A percentile compares a stretch with the other conserved stretches of the same genome.
Conservation (phyloP, 2,888 invertebrate species). For the Tiphia femorata region DNA sequence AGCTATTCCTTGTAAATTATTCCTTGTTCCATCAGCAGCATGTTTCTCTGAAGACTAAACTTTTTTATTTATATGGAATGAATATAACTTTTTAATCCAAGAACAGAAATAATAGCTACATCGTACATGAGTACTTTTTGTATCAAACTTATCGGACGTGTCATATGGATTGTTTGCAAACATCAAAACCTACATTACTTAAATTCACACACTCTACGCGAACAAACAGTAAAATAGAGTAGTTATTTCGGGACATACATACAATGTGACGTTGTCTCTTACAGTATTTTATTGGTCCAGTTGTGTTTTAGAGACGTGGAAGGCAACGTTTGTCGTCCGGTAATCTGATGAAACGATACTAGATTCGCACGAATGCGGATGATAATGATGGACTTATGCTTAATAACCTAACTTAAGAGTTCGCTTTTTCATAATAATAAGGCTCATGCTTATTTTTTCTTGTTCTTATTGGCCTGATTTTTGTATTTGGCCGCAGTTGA, state of each 20-base stretch:
- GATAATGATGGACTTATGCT: conserved; percentile 65
- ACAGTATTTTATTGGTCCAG: conserved; percentile 36
- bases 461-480: conserved; percentile 69
- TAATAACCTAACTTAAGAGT: conserved; percentile 64
- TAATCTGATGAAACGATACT: conserved; percentile 57
- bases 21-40: too few species aligned
- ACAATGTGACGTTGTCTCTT: conserved; percentile 11
- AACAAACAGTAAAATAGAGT: conserved; percentile 12
- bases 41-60: too few species aligned
- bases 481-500: conserved; percentile 81
- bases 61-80: too few species aligned
- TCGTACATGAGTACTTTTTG: too few species aligned
- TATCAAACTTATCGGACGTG: too few species aligned
- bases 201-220: neutral
- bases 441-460: conserved; percentile 65
- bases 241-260: conserved; percentile 7
- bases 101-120: too few species aligned
- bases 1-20: too few species aligned
- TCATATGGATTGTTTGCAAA: too few species aligned
- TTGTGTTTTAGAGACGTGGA: conserved; percentile 46
- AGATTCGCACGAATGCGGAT: conserved; percentile 60
- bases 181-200: too few species aligned
- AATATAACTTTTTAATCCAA: too few species aligned
- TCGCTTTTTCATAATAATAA: conserved; percentile 48
- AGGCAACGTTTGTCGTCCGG: conserved; percentile 41